Evolutionary conservation across 92 coral and sea anemone species (phyloP).

Genomic region (Porites cylindrica): DNA sequence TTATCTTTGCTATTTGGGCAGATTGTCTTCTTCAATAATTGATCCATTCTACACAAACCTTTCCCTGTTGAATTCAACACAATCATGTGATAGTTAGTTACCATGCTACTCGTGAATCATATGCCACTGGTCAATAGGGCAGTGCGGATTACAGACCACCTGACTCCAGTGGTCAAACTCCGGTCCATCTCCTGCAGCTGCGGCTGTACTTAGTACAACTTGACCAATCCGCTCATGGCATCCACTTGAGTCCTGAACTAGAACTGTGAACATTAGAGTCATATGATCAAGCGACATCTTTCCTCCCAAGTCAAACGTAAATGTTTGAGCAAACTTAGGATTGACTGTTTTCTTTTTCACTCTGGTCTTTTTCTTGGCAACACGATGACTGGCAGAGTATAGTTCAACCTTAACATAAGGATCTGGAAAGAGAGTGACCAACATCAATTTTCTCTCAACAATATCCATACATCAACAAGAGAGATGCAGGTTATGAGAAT

Average conservation of each 20-base stretch:
- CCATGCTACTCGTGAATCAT: slow-evolving; percentile 91
- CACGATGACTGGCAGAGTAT: slow-evolving; percentile 84
- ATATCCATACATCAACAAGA: too few relatives aligned
- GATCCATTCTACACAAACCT: neutral
- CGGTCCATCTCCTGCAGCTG: slow-evolving; percentile 92
- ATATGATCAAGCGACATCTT: slow-evolving; percentile 87
- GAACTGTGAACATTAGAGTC: slow-evolving; percentile 87
- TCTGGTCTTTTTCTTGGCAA: slow-evolving; percentile 97
- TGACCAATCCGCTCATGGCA: slow-evolving; percentile 99
- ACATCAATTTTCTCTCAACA: neutral
- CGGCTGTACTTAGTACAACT: slow-evolving; percentile 91
- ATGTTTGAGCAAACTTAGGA: slow-evolving; percentile 95
- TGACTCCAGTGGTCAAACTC: slow-evolving; percentile 99
- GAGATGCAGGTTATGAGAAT: too few relatives aligned
- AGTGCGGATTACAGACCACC: slow-evolving; percentile 96
- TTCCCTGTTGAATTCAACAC: neutral
- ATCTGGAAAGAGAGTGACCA: slow-evolving; percentile 64
- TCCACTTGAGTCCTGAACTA: slow-evolving; percentile 96
- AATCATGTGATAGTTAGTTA: too few relatives aligned
- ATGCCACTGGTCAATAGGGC: slow-evolving; percentile 99
- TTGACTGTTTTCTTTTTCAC: slow-evolving; percentile 96
- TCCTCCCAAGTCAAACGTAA: slow-evolving; percentile 94
- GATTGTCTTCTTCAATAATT: neutral
- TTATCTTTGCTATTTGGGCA: neutral
- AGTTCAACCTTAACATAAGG: slow-evolving; percentile 97